A percentile compares a stretch with the other conserved stretches of the same genome.
Conservation (phyloP, 2,113 vertebrate species). For the Dicaeum eximium region DNA sequence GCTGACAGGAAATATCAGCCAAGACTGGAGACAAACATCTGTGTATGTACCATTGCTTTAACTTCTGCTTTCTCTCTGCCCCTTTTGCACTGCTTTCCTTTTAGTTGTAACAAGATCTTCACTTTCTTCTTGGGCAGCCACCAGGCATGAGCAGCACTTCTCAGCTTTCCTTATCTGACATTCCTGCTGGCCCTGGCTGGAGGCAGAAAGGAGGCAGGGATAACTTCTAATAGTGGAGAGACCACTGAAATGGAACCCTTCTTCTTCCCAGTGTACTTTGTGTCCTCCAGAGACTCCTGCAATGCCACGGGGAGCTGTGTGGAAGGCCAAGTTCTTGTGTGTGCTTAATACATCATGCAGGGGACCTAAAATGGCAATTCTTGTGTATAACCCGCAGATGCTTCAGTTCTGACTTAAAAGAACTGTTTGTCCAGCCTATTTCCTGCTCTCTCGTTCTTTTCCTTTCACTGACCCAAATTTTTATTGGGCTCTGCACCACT, state of each 20-base stretch:
- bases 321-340: not conserved
- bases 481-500: not conserved
- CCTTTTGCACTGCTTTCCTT: not conserved
- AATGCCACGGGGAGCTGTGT: not conserved
- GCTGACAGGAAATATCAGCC: not conserved
- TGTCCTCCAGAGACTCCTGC: not conserved
- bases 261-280: not conserved
- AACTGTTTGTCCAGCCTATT: not conserved
- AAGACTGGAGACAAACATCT: not conserved
- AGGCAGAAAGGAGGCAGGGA: not conserved
- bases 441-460: not conserved
- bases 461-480: not conserved
- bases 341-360: rapidly evolving
- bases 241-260: not conserved
- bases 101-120: not conserved
- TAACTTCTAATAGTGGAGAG: not conserved
- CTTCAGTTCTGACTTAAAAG: not conserved
- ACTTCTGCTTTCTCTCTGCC: not conserved
- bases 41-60: not conserved
- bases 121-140: not conserved
- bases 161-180: not conserved
- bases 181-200: not conserved
- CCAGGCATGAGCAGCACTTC: not conserved
- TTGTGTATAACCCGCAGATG: not conserved
- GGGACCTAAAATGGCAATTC: not conserved